A percentile compares a stretch with the other conserved stretches of the same genome.
These are phyloP conservation scores for Augochlorella aurata DNA, from an alignment of 2,888 invertebrate species.

Conservation along the genomic window DNA sequence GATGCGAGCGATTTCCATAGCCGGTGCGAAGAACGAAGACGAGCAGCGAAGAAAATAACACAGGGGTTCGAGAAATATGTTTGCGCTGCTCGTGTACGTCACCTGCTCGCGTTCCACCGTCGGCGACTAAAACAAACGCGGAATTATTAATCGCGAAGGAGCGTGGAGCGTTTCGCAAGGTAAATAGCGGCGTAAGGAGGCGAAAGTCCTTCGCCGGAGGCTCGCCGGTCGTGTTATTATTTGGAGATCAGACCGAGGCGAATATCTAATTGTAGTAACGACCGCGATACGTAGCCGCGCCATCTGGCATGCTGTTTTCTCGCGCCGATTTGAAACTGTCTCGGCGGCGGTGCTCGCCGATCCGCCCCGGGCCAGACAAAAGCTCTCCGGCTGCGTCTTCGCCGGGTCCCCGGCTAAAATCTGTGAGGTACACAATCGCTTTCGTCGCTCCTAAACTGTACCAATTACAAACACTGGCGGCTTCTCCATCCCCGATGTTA, in stretches of 20 bases:
- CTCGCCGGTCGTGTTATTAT: constrained; percentile 74
- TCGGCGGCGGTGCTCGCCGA: not conserved
- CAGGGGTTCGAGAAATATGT: not conserved
- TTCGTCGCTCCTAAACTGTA: constrained; percentile 78
- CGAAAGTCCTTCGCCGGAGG: constrained; percentile 28
- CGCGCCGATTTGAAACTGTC: constrained; percentile 72
- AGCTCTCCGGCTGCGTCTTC: constrained; percentile 57
- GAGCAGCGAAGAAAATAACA: no score
- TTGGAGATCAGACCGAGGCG: constrained; percentile 77
- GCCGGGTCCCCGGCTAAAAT: constrained; percentile 70
- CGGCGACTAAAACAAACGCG: not conserved
- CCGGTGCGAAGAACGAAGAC: no score
- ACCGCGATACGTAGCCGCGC: constrained; percentile 76
- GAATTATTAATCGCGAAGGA: constrained; percentile 26
- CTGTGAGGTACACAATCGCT: constrained; percentile 79
- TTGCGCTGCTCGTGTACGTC: not conserved
- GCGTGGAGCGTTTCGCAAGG: constrained; percentile 12
- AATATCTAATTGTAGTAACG: constrained; percentile 79
- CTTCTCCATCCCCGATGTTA: constrained; percentile 77
- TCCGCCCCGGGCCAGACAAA: constrained; percentile 52
- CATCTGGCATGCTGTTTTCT: constrained; percentile 75
- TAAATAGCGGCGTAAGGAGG: constrained; percentile 30
- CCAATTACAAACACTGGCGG: constrained; percentile 81
- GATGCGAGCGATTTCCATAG: no score
- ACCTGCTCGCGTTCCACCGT: not conserved